Evolutionary conservation across 2,113 vertebrate species (phyloP).

Genomic region (Carassius gibelio): DNA sequence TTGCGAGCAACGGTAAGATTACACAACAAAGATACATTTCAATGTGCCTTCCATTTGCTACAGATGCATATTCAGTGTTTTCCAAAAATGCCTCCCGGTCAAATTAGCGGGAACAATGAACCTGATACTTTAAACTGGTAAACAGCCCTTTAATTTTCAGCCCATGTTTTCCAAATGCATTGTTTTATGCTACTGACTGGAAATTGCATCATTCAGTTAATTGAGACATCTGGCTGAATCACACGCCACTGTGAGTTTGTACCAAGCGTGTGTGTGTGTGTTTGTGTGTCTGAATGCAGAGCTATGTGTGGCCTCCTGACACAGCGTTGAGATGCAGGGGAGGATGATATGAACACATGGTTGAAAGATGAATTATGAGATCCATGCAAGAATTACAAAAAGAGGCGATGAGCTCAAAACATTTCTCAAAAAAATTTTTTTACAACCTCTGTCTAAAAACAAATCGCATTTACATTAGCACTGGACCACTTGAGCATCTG

Average conservation of each 20-base stretch:
- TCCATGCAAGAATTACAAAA: not conserved
- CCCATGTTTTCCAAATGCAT: constrained; percentile 39
- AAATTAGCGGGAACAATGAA: constrained; percentile 36
- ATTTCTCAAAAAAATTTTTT: not conserved
- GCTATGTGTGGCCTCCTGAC: not conserved
- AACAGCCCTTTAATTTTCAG: constrained; percentile 41
- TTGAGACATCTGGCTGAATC: constrained; percentile 43
- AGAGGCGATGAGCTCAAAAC: not conserved
- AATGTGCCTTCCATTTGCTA: not conserved
- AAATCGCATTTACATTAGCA: not conserved
- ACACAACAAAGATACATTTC: constrained; percentile 10
- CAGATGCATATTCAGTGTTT: constrained; percentile 40
- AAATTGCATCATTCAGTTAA: constrained; percentile 23
- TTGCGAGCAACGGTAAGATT: not conserved
- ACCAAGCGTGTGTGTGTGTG: not conserved
- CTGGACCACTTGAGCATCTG: not conserved
- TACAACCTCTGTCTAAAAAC: not conserved
- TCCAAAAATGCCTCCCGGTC: constrained; percentile 5
- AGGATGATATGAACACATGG: constrained; percentile 12
- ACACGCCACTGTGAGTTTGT: constrained; percentile 32
- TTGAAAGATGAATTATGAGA: constrained; percentile 16
- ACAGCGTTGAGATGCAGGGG: not conserved
- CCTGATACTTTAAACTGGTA: constrained; percentile 36
- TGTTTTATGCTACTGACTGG: constrained; percentile 29
- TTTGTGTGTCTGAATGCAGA: constrained; percentile 10